Conservation (phyloP, 2,888 invertebrate genomes). For the Metallyticus violacea region DNA sequence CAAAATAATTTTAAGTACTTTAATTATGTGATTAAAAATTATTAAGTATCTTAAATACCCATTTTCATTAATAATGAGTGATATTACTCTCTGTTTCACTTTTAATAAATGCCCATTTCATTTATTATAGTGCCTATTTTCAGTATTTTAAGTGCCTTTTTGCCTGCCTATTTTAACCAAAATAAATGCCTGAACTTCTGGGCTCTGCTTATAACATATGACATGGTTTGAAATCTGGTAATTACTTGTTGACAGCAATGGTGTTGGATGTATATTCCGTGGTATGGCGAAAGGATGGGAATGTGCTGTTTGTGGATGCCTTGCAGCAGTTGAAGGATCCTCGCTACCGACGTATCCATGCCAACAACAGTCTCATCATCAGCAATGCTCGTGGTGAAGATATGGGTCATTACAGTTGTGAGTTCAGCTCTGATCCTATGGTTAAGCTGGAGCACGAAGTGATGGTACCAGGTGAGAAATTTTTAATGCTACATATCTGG, state of each 20-base stretch:
- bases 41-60: too few species aligned
- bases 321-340: not conserved
- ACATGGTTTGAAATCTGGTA: too few species aligned
- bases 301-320: not conserved
- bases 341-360: not conserved
- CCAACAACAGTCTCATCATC: not conserved
- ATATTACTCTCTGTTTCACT: too few species aligned
- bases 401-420: not conserved
- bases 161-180: too few species aligned
- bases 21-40: too few species aligned
- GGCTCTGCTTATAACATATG: too few species aligned
- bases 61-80: too few species aligned
- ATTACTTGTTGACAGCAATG: not conserved
- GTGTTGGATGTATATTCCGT: not conserved
- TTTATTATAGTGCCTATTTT: too few species aligned
- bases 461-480: not conserved
- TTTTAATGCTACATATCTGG: not conserved
- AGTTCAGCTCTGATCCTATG: not conserved
- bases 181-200: too few species aligned
- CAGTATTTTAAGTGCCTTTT: too few species aligned
- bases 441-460: not conserved
- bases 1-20: too few species aligned
- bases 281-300: not conserved
- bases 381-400: not conserved
- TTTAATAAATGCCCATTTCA: too few species aligned